These are phyloP conservation scores for Magallana ariakensis DNA, from an alignment of 1,140 invertebrate genomes.

Conservation along the genomic window DNA sequence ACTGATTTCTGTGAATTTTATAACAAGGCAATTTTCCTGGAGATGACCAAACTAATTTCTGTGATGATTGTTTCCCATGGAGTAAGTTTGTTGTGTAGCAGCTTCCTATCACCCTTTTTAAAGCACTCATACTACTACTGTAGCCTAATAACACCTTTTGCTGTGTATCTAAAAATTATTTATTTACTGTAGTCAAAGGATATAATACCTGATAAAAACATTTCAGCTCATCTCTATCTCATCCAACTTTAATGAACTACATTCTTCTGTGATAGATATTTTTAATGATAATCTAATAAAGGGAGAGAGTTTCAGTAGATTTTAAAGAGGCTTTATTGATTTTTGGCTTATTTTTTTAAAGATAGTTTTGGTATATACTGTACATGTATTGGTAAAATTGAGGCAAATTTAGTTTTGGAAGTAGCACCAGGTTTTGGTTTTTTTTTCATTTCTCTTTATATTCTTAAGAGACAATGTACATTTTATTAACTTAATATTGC, in stretches of 20 bases:
- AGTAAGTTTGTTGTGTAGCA: slow-evolving; percentile 41
- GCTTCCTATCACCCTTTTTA: background rate
- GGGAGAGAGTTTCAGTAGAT: no score
- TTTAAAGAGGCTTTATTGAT: no score
- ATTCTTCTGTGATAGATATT: no score
- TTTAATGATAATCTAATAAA: no score
- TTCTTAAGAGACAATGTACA: background rate
- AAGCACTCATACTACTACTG: background rate
- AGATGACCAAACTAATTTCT: slow-evolving; percentile 15
- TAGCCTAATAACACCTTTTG: slow-evolving; percentile 36
- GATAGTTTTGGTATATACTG: no score
- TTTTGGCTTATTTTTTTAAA: no score
- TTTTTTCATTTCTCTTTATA: background rate
- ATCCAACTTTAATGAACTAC: no score
- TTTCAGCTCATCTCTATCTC: no score
- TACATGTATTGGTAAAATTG: background rate
- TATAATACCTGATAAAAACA: no score
- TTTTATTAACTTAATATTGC: background rate
- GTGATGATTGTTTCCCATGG: slow-evolving; percentile 41
- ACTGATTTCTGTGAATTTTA: slow-evolving; percentile 32
- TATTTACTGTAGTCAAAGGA: background rate
- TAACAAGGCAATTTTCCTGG: slow-evolving; percentile 36
- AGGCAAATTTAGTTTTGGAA: background rate
- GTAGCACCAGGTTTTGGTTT: background rate
- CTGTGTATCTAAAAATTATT: slow-evolving; percentile 7